Conservation (phyloP, 2,888 invertebrate species). For the Athetis lepigone region DNA sequence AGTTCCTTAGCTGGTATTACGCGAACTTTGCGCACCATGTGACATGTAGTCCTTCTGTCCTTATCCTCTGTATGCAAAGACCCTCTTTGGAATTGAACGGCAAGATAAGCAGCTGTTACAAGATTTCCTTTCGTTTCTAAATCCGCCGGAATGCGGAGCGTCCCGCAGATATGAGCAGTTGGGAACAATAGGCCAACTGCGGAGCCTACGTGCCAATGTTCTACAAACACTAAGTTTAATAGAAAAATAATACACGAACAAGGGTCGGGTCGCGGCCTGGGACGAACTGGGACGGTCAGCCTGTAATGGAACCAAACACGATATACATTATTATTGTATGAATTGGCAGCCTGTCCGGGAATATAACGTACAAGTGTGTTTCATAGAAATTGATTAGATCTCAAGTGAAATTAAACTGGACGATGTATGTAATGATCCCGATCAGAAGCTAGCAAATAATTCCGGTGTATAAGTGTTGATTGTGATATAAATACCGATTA, state of each 20-base stretch:
- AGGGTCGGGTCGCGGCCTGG: slow-evolving; percentile 33
- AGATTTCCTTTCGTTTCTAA: slow-evolving; percentile 55
- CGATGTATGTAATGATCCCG: neutral
- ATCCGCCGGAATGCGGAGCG: slow-evolving; percentile 44
- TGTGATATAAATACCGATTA: too few species aligned
- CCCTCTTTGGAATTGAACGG: slow-evolving; percentile 50
- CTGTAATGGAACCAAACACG: slow-evolving; percentile 15
- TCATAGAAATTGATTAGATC: neutral
- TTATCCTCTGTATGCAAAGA: neutral
- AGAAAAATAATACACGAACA: slow-evolving; percentile 52
- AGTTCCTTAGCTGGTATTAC: neutral
- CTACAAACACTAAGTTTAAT: slow-evolving; percentile 45
- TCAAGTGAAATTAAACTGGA: neutral
- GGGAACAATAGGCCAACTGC: slow-evolving; percentile 49
- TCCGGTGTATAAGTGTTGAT: too few species aligned
- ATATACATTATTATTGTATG: slow-evolving; percentile 5
- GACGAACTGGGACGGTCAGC: neutral
- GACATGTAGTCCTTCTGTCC: slow-evolving; percentile 38
- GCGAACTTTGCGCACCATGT: neutral
- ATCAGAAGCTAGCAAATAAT: too few species aligned
- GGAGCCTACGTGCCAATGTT: slow-evolving; percentile 53
- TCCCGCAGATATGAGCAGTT: slow-evolving; percentile 45
- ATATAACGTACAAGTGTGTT: neutral
- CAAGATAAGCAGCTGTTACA: slow-evolving; percentile 60
- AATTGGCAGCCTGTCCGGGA: neutral